phyloP scores from a whole-genome alignment of 2,113 vertebrate species.

The Mobula hypostoma region DNA sequence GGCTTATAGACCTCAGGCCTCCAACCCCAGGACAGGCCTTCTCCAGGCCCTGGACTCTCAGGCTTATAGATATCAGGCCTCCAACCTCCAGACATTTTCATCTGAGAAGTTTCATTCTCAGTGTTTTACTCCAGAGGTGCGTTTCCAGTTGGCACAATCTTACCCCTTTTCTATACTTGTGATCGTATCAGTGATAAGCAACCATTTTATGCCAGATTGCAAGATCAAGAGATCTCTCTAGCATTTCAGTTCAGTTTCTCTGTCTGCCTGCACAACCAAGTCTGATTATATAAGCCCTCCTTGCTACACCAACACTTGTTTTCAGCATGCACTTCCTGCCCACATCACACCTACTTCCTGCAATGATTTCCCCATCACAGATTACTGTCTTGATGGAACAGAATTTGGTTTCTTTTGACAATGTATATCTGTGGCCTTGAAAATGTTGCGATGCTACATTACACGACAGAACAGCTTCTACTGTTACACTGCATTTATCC shows the following conservation, averaged over 20 bases:
- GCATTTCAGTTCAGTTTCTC: not conserved
- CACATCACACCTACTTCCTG: not conserved
- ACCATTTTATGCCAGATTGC: not conserved
- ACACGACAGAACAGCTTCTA: not conserved
- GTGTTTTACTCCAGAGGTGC: not conserved
- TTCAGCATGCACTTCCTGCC: not conserved
- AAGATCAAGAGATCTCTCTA: not conserved
- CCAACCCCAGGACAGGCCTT: no score
- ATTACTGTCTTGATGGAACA: not conserved
- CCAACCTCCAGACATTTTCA: not conserved
- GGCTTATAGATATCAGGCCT: no score
- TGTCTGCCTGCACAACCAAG: not conserved
- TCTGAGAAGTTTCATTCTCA: not conserved
- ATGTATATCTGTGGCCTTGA: not conserved
- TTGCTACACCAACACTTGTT: no score
- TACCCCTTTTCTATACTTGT: not conserved
- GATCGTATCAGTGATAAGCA: not conserved
- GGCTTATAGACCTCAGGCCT: no score
- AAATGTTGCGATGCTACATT: not conserved
- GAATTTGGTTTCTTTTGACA: not conserved
- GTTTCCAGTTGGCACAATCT: not conserved
- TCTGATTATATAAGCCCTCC: not conserved
- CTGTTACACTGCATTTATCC: not conserved
- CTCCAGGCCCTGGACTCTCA: no score
- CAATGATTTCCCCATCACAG: not conserved